Percentiles rank a stretch among this genome's conserved stretches.
phyloP scores from a whole-genome alignment of 2,797 vertebrate species.

The Sebastes cheni region DNA sequence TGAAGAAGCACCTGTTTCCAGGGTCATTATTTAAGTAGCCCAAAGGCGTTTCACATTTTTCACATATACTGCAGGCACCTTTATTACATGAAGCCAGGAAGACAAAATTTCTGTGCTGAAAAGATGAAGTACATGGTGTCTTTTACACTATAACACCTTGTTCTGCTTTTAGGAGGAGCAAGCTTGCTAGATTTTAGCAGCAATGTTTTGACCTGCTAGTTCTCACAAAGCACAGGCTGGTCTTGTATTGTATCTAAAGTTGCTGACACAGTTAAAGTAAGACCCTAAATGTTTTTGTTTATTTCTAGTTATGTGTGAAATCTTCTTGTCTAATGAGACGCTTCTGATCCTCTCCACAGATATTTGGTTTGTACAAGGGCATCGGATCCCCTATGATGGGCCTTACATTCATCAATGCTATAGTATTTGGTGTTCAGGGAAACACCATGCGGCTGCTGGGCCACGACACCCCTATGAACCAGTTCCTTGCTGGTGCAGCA shows the following conservation, averaged over 20 bases:
- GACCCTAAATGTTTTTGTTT: neutral
- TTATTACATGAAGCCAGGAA: neutral
- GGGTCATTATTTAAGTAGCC: neutral
- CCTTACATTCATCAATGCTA: slow-evolving; percentile 97
- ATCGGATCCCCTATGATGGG: slow-evolving; percentile 99
- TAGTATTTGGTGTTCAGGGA: slow-evolving; percentile 96
- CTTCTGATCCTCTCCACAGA: slow-evolving; percentile 70
- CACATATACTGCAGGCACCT: neutral
- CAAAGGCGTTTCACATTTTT: neutral
- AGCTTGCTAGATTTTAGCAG: neutral
- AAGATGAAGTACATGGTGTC: neutral
- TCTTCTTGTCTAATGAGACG: neutral
- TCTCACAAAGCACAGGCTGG: neutral
- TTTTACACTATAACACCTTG: neutral
- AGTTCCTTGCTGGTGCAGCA: slow-evolving; percentile 93
- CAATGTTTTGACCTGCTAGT: neutral
- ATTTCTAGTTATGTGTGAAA: neutral
- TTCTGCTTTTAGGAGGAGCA: neutral
- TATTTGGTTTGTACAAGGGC: slow-evolving; percentile 94
- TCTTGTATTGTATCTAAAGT: too few species aligned
- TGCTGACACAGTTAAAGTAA: neutral
- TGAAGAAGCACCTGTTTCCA: neutral
- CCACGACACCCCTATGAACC: slow-evolving; percentile 90
- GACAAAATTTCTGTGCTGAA: neutral
- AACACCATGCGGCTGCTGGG: slow-evolving; percentile 89